Conservation (phyloP, 2,113 vertebrate genomes). For the Microtus montanus region DNA sequence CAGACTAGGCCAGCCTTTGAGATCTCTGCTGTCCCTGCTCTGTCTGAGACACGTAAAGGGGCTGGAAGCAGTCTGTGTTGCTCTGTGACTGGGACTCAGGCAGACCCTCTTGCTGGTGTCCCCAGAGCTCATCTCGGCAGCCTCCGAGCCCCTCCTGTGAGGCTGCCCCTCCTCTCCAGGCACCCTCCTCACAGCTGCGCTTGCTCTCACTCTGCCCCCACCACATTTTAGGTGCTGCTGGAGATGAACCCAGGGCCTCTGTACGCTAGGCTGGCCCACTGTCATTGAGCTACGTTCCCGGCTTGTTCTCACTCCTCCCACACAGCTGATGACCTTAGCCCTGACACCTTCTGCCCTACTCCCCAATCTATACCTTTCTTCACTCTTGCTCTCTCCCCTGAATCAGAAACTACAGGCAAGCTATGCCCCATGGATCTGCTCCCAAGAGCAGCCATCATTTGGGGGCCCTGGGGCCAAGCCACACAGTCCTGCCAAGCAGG, state of each 20-base stretch:
- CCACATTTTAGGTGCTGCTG: not conserved
- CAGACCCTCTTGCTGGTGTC: not conserved
- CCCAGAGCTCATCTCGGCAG: not conserved
- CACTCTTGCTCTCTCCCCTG: not conserved
- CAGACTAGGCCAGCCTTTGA: not conserved
- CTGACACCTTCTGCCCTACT: not conserved
- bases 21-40: not conserved
- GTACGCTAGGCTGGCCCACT: not conserved
- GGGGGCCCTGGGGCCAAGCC: not conserved
- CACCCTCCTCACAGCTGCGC: not conserved
- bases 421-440: not conserved
- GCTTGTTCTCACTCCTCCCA: not conserved
- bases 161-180: not conserved
- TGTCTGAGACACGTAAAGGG: too few relatives aligned
- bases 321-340: not conserved
- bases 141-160: not conserved
- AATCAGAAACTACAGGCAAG: not conserved
- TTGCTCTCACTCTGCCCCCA: constrained; percentile 16
- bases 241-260: not conserved
- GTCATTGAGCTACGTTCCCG: not conserved
- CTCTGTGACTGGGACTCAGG: not conserved
- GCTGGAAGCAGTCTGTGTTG: not conserved
- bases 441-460: not conserved
- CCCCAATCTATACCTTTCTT: not conserved
- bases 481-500: not conserved